phyloP scores from a whole-genome alignment of 2,113 vertebrate genomes.

The Gopherus evgoodei region DNA sequence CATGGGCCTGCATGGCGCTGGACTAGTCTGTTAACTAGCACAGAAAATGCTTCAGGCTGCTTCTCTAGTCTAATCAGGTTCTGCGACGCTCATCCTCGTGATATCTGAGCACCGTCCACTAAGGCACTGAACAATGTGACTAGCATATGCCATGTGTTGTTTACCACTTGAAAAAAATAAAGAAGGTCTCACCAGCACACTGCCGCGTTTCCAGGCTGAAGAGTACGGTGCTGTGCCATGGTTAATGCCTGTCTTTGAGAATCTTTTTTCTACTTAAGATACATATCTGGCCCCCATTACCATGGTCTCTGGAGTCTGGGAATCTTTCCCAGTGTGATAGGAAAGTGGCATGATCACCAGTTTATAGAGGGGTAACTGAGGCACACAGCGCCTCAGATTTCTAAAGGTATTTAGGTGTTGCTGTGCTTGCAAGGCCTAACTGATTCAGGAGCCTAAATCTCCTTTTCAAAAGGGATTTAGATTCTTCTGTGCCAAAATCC shows the following conservation, averaged over 20 bases:
- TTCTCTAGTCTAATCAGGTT: neutral
- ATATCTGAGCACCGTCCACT: neutral
- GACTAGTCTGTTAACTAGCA: too few species aligned
- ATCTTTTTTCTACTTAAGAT: neutral
- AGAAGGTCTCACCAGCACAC: neutral
- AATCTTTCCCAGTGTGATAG: neutral
- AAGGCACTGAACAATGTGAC: neutral
- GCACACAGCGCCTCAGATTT: neutral
- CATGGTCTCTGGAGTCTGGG: neutral
- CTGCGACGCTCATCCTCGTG: neutral
- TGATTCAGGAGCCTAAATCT: neutral
- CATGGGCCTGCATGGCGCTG: too few species aligned
- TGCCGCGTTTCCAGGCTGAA: too few species aligned
- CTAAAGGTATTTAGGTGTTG: neutral
- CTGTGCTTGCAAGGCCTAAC: neutral
- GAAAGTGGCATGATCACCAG: too few species aligned
- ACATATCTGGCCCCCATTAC: neutral
- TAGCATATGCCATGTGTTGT: neutral
- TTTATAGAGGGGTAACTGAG: too few species aligned
- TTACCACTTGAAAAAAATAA: neutral
- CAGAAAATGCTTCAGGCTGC: neutral
- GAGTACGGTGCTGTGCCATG: too few species aligned
- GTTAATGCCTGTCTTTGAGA: neutral
- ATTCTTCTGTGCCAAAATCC: neutral
- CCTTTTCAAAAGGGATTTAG: too few species aligned